Evolutionary conservation across 1,140 invertebrate species (phyloP).

Genomic region (Zeugodacus cucurbitae): DNA sequence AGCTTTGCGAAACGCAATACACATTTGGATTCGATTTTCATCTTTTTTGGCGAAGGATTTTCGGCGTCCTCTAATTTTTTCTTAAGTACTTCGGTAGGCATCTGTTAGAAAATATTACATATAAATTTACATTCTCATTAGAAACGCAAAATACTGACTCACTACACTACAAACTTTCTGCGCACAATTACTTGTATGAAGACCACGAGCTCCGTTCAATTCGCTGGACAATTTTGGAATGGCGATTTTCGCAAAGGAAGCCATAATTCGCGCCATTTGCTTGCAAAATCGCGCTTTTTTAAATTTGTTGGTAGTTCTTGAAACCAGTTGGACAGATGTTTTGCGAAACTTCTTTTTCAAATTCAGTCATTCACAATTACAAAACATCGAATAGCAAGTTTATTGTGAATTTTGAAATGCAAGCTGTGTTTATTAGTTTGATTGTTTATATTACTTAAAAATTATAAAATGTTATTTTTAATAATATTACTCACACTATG

Average conservation of each 20-base stretch:
- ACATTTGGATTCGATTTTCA: slow-evolving; percentile 66
- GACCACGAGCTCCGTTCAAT: too few relatives aligned
- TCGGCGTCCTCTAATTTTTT: slow-evolving; percentile 40
- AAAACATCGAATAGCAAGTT: too few relatives aligned
- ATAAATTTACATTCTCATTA: neutral
- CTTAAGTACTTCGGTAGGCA: slow-evolving; percentile 46
- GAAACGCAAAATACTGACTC: neutral
- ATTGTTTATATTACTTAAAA: too few relatives aligned
- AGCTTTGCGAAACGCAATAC: slow-evolving; percentile 81
- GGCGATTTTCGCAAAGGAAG: neutral
- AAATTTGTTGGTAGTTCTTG: neutral
- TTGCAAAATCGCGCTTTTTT: neutral
- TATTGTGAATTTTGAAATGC: too few relatives aligned
- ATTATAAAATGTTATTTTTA: too few relatives aligned
- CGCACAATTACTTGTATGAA: neutral
- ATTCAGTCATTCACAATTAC: too few relatives aligned
- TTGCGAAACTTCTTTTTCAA: too few relatives aligned
- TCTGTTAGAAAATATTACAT: slow-evolving; percentile 42
- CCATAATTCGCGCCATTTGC: neutral
- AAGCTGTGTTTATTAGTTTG: too few relatives aligned
- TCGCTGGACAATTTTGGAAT: neutral
- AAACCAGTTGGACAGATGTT: neutral
- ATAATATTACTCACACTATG: too few relatives aligned
- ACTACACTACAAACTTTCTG: neutral
- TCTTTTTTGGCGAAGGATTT: slow-evolving; percentile 61